Conservation (phyloP, 1,140 invertebrate genomes). For the Nylanderia fulva region DNA sequence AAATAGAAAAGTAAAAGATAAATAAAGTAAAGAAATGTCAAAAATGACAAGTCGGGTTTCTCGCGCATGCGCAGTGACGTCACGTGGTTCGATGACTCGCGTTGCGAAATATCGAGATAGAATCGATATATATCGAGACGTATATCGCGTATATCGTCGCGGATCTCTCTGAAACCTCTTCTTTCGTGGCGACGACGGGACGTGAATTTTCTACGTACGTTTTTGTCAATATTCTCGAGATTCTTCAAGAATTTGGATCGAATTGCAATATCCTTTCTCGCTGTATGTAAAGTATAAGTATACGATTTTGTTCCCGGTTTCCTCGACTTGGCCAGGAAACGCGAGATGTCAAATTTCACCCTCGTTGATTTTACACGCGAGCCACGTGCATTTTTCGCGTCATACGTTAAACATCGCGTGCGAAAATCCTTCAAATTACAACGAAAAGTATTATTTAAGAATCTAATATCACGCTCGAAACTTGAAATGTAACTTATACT, state of each 20-base stretch:
- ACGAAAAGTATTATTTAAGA: background rate
- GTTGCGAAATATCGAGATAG: conserved; percentile 1
- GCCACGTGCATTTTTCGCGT: conserved; percentile 32
- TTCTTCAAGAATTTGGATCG: background rate
- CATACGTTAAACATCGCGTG: background rate
- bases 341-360: background rate
- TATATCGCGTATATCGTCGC: background rate
- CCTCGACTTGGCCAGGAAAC: too few relatives aligned
- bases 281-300: background rate
- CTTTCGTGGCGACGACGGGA: background rate
- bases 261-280: background rate
- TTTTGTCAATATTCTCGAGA: conserved; percentile 25
- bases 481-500: background rate
- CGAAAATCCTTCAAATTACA: background rate
- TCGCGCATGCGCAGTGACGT: background rate
- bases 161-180: conserved; percentile 8
- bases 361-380: background rate
- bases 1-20: too few relatives aligned
- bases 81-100: background rate
- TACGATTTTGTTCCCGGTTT: background rate
- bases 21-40: too few relatives aligned
- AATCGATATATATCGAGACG: background rate
- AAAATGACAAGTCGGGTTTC: too few relatives aligned
- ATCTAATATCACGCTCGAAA: background rate
- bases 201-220: background rate